Conservation (phyloP, 1,140 invertebrate genomes). For the Cyrtorhinus lividipennis region DNA sequence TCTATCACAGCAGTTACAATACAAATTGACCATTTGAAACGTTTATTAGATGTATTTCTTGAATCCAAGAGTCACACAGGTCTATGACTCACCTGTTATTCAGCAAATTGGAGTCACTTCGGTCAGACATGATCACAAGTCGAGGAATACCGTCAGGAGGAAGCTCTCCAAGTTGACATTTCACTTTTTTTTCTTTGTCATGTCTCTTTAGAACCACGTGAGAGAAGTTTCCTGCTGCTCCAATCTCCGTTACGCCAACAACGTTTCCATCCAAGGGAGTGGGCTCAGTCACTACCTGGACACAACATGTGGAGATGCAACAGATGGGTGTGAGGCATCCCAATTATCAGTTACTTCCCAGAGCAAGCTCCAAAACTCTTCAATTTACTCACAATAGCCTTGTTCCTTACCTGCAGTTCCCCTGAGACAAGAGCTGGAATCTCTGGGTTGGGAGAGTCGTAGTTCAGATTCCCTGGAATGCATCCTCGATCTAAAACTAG, state of each 20-base stretch:
- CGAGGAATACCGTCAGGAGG: conserved; percentile 24
- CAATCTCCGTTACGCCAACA: conserved; percentile 45
- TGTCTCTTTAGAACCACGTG: conserved; percentile 36
- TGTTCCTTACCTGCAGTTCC: conserved; percentile 18
- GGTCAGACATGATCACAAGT: conserved; percentile 24
- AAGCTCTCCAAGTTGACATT: neutral
- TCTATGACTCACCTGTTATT: neutral
- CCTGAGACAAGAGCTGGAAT: conserved; percentile 41
- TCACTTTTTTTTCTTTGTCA: conserved; percentile 18
- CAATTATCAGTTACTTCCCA: no score
- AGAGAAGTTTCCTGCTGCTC: conserved; percentile 46
- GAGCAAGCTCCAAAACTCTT: no score
- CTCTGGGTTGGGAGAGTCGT: conserved; percentile 30
- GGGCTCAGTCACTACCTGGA: conserved; percentile 37
- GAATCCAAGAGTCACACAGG: no score
- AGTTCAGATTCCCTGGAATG: conserved; percentile 27
- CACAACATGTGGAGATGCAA: no score
- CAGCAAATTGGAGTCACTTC: conserved; percentile 15
- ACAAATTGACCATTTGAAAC: neutral
- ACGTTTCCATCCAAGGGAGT: conserved; percentile 32
- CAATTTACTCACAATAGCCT: no score
- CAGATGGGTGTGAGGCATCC: no score
- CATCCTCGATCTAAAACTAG: conserved; percentile 23
- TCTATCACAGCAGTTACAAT: neutral
- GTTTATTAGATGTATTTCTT: no score